Base-by-base conservation (phyloP, 2,888 invertebrate species). In the Eustalomyia histrio region DNA sequence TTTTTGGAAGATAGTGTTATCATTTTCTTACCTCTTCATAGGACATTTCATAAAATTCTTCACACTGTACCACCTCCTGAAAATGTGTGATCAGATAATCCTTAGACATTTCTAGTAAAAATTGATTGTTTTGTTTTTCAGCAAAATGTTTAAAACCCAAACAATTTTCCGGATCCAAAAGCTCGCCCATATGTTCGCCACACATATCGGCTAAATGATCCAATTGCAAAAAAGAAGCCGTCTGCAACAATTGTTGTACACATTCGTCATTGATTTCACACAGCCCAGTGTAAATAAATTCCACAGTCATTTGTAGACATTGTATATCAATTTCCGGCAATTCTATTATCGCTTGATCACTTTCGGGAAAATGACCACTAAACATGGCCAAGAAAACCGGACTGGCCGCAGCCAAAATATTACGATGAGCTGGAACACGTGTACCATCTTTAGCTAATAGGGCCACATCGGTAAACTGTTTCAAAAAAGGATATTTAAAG, bases 311-410 rank as follows among this genome's bases (percentile, higher is more conserved):
- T 57, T 85, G 67, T 57, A 87, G 67, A 14, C 84, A 84, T 3
- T 80, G 71, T 0, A 80, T 75, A 71, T 87, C 86, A 9, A 87
- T 79, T 61, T 86, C 85, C 1, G 86, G 83, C 0, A 87, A 72
- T 2, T 80, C 57, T 9, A 87, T 84, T 83, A 86, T 85, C 1
- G 80, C 72, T 67, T 86, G 83, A 39, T 80, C 79, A 9, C 84
- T 84, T 72, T 87, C 87, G 6, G 84, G 83, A 76, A 87, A 87
- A 53, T 82, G 79, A 14, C 87, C 87, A 50, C 84, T 83, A 50
- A 87, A 87, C 86, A 87, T 86, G 47, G 86, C 84, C 84, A 80
- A 75, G 43, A 87, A 87, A 69, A 86, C 87, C 8, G 85, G 85
- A 75, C 87, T 87, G 21, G 84, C 86, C 7, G 86, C 86, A 7